These are phyloP conservation scores for Pimephales promelas DNA, from an alignment of 2,113 vertebrate species.

Conservation along the genomic window DNA sequence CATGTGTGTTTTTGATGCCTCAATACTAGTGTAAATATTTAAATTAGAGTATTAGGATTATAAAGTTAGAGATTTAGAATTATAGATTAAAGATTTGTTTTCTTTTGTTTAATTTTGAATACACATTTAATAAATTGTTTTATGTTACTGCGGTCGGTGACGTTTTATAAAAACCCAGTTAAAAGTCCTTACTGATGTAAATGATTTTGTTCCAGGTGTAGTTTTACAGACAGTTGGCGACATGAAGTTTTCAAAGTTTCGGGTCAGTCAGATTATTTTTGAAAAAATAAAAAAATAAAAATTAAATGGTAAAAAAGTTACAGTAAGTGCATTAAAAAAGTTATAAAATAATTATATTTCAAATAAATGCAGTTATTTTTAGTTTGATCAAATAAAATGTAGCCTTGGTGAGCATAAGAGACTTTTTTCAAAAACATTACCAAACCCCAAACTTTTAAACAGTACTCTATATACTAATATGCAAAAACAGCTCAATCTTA, in stretches of 20 bases:
- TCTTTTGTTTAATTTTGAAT: not conserved
- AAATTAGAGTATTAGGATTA: too few species aligned
- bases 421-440: too few species aligned
- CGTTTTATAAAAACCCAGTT: too few species aligned
- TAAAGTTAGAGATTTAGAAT: not conserved
- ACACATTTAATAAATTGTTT: not conserved
- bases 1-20: not conserved
- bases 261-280: not conserved
- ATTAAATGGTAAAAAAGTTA: not conserved
- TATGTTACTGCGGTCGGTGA: too few species aligned
- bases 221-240: not conserved
- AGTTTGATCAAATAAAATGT: not conserved
- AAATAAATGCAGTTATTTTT: not conserved
- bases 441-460: not conserved
- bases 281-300: too few species aligned
- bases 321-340: not conserved
- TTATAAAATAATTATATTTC: not conserved
- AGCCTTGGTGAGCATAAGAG: too few species aligned
- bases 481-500: too few species aligned
- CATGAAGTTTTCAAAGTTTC: not conserved
- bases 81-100: too few species aligned
- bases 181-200: not conserved
- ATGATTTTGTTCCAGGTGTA: not conserved
- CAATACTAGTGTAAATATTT: not conserved
- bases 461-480: not conserved